These are phyloP conservation scores for Listronotus oregonensis DNA, from an alignment of 1,140 invertebrate genomes.

Conservation along the genomic window DNA sequence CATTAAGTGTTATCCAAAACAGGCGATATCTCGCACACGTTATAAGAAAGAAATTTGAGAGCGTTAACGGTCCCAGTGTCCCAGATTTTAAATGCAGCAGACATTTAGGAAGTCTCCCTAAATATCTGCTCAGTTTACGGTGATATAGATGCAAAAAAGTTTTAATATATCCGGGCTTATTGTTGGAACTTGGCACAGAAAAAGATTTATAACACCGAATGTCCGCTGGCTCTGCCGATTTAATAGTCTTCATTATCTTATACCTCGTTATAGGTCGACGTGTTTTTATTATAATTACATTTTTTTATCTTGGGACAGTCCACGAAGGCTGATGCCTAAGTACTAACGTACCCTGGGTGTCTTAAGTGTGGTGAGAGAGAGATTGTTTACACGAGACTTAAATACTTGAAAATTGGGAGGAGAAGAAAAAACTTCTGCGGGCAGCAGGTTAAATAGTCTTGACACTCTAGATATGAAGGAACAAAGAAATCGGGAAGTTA, in stretches of 20 bases:
- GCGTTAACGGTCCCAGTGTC: slow-evolving; percentile 14
- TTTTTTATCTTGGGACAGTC: too few species aligned
- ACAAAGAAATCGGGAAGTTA: too few species aligned
- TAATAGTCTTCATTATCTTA: slow-evolving; percentile 15
- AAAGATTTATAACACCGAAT: slow-evolving; percentile 29
- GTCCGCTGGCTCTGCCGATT: slow-evolving; percentile 6
- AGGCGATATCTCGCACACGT: slow-evolving; percentile 20
- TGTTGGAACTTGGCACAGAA: slow-evolving; percentile 27
- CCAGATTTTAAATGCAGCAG: slow-evolving; percentile 27
- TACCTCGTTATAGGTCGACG: neutral
- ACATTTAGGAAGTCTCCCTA: slow-evolving; percentile 24
- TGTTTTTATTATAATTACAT: too few species aligned
- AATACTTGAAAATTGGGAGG: too few species aligned
- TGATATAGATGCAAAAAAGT: slow-evolving; percentile 34
- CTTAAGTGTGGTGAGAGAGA: too few species aligned
- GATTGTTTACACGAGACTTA: too few species aligned
- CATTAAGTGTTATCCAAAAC: slow-evolving; percentile 24
- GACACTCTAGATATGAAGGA: too few species aligned
- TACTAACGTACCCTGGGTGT: too few species aligned
- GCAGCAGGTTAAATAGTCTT: too few species aligned
- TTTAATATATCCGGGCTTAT: slow-evolving; percentile 31
- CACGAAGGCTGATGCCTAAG: too few species aligned
- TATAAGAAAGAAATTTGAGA: slow-evolving; percentile 22
- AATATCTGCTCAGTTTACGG: slow-evolving; percentile 33
- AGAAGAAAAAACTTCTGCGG: too few species aligned